A percentile compares a stretch with the other conserved stretches of the same genome.
Evolutionary conservation across 2,888 invertebrate species (phyloP).

Genomic region (Dasypolia templi): DNA sequence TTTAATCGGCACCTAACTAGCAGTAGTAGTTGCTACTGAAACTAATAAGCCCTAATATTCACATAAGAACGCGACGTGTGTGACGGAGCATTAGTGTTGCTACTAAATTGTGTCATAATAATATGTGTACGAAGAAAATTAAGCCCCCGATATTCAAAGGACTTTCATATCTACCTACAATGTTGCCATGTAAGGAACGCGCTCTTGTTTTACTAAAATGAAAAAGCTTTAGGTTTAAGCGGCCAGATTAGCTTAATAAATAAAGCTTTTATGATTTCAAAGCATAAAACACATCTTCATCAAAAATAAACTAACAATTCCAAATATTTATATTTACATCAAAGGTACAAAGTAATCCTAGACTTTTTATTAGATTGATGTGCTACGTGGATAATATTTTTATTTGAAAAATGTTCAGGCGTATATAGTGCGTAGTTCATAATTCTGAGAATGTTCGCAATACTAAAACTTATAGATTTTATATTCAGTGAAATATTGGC

Average conservation of each 20-base stretch:
- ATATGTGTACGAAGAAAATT: constrained; percentile 31
- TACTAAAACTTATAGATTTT: constrained; percentile 10
- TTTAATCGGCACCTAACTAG: constrained; percentile 14
- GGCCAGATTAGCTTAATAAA: constrained; percentile 44
- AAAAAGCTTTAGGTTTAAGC: constrained; percentile 25
- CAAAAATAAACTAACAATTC: constrained; percentile 7
- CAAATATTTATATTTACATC: constrained; percentile 22
- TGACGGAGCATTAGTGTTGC: constrained; percentile 5
- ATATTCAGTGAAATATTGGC: background rate
- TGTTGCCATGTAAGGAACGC: constrained; percentile 17
- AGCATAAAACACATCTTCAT: constrained; percentile 14
- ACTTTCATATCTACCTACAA: constrained; percentile 30
- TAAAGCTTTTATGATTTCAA: constrained; percentile 31
- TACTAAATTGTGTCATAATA: constrained; percentile 30
- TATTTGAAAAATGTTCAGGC: constrained; percentile 5
- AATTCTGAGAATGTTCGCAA: background rate
- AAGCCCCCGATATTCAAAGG: constrained; percentile 23
- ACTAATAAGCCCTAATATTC: constrained; percentile 10
- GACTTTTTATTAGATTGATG: constrained; percentile 23
- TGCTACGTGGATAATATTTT: constrained; percentile 15
- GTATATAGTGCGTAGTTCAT: constrained; percentile 8
- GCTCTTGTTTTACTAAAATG: constrained; percentile 37
- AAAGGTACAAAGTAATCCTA: constrained; percentile 20
- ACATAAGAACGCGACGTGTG: constrained; percentile 7
- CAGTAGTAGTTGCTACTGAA: constrained; percentile 1